Conservation (phyloP, 2,888 invertebrate genomes). For the Lepidocyrtinus sp. region DNA sequence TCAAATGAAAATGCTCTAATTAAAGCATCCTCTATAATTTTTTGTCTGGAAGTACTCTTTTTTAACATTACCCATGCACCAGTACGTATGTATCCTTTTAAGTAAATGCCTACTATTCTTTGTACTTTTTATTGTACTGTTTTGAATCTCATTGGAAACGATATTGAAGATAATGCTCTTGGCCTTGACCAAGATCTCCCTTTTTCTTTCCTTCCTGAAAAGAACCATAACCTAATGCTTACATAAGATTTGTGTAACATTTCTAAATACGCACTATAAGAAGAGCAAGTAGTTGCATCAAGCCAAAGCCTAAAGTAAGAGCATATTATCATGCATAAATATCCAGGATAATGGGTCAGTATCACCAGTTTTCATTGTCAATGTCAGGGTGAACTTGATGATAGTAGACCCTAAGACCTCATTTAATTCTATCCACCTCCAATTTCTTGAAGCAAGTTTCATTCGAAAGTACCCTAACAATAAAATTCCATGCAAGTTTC, state of each 20-base stretch:
- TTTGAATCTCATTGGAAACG: conserved; percentile 15
- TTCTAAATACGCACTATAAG: too few relatives aligned
- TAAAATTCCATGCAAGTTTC: too few relatives aligned
- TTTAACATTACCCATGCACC: too few relatives aligned
- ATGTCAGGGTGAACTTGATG: conserved; percentile 42
- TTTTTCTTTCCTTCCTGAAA: conserved; percentile 14
- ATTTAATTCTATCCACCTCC: background rate
- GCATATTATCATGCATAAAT: conserved; percentile 14
- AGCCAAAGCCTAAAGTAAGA: too few relatives aligned
- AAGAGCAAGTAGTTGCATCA: too few relatives aligned
- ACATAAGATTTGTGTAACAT: conserved; percentile 23
- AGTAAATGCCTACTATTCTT: too few relatives aligned
- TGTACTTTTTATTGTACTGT: conserved; percentile 24
- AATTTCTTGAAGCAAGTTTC: too few relatives aligned
- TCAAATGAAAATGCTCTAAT: too few relatives aligned
- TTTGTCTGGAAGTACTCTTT: too few relatives aligned
- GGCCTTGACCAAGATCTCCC: conserved; percentile 49
- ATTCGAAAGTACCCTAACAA: too few relatives aligned
- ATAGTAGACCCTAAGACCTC: background rate
- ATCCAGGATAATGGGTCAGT: conserved; percentile 25
- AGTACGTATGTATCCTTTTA: too few relatives aligned
- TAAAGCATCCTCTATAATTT: too few relatives aligned
- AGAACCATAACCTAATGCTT: background rate
- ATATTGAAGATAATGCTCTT: background rate
- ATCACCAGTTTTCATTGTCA: conserved; percentile 42